Conservation (phyloP, 2,888 invertebrate genomes). For the Nematopogon swammerdamellus region DNA sequence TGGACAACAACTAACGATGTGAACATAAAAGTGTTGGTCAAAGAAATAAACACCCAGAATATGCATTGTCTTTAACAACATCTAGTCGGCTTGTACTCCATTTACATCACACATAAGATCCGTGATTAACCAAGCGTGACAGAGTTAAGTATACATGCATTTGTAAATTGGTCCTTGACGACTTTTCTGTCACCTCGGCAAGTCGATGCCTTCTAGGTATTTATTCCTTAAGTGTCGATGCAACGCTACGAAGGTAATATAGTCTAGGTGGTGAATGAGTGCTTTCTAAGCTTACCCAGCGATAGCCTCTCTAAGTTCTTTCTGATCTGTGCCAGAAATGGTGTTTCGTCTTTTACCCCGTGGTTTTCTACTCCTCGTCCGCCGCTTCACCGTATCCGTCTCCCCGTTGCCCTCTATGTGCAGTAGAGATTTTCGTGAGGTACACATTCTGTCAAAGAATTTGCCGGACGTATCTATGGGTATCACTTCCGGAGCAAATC, state of each 20-base stretch:
- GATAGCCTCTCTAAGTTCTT: slow-evolving; percentile 82
- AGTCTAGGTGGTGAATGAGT: slow-evolving; percentile 32
- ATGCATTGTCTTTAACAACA: too few species aligned
- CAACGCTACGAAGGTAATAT: slow-evolving; percentile 34
- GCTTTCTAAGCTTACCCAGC: slow-evolving; percentile 71
- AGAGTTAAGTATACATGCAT: neutral
- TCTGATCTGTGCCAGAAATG: slow-evolving; percentile 86
- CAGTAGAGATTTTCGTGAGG: slow-evolving; percentile 75
- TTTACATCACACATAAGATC: too few species aligned
- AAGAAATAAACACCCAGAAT: too few species aligned
- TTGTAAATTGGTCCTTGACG: too few species aligned
- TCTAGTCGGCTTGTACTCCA: too few species aligned
- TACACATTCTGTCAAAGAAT: slow-evolving; percentile 87
- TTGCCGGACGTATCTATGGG: slow-evolving; percentile 86
- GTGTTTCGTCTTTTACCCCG: slow-evolving; percentile 86
- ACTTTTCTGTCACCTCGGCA: too few species aligned
- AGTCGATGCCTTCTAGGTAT: too few species aligned
- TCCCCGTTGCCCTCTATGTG: slow-evolving; percentile 51
- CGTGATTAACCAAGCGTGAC: too few species aligned
- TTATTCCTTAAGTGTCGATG: too few species aligned
- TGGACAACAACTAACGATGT: too few species aligned
- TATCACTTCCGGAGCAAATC: slow-evolving; percentile 85
- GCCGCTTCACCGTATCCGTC: slow-evolving; percentile 64
- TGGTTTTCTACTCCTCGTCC: slow-evolving; percentile 70
- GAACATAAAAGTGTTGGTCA: too few species aligned